Conservation (phyloP, 2,797 vertebrate genomes). For the Macropodus opercularis region DNA sequence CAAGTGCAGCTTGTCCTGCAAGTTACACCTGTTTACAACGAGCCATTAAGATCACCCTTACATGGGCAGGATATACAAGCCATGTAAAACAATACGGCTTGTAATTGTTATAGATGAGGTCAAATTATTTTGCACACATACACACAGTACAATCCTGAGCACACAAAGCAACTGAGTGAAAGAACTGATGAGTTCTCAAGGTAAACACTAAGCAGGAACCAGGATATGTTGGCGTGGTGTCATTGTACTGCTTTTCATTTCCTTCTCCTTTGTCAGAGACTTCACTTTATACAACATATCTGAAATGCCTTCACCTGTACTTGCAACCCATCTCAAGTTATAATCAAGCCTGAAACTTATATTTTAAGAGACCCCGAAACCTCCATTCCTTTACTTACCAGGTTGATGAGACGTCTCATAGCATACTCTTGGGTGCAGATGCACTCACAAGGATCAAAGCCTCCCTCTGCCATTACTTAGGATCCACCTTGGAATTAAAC, state of each 20-base stretch:
- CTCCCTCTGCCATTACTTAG: slow-evolving; percentile 93
- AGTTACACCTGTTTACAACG: slow-evolving; percentile 43
- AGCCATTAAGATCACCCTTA: slow-evolving; percentile 37
- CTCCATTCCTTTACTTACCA: slow-evolving; percentile 85
- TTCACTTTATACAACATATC: slow-evolving; percentile 5
- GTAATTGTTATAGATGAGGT: too few species aligned
- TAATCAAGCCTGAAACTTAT: neutral
- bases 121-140: too few species aligned
- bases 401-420: slow-evolving; percentile 95
- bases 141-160: neutral
- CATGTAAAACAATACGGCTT: too few species aligned
- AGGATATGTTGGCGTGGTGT: slow-evolving; percentile 59
- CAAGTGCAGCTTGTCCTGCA: slow-evolving; percentile 38
- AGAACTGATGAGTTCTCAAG: slow-evolving; percentile 10
- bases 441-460: slow-evolving; percentile 97
- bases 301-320: slow-evolving; percentile 3
- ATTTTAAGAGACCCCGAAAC: neutral
- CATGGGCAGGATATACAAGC: slow-evolving; percentile 7
- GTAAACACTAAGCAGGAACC: slow-evolving; percentile 73
- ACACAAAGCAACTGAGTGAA: neutral
- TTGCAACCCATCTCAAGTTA: neutral
- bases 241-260: slow-evolving; percentile 7
- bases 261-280: neutral
- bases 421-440: slow-evolving; percentile 95
- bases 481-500: slow-evolving; percentile 57